Evolutionary conservation across 2,113 vertebrate species (phyloP), one percentile per base, ranked within the genome.

Genomic region (Halcyon senegalensis): DNA sequence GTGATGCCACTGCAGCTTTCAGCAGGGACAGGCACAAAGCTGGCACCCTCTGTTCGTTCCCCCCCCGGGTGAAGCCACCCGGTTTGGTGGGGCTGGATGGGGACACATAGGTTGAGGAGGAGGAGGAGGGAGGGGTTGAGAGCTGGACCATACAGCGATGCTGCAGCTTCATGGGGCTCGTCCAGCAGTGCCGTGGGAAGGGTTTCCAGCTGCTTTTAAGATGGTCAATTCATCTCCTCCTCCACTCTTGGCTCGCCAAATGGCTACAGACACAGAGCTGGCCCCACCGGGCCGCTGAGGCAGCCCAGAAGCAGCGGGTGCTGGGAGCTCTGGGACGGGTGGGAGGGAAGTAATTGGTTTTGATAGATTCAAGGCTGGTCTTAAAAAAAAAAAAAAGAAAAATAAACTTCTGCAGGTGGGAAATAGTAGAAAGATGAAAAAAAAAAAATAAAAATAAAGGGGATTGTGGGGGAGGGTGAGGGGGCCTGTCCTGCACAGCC

Each of bases 191-290:
- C 62, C 2, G 5, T 94, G 92, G 90, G 94, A 96, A 96, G 84
- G 4, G 44, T 90, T 96, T 82, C 76, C 90, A 96, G 92, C 76
- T 94, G 95, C 75, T 92, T 82, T 91, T 73, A 77, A 87, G 95
- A 90, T 78, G 80, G 60, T 97, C 56, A 4, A 2, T 76, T 72
- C 69, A 75, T 83, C 88, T 93, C 69, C 83, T 90, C 86, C 93
- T 89, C 92, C 31, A 30, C 88, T 90, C 87, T 83, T 58, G 55
- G 41, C 90, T 91, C 84, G 72, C 88, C 90, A 84, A 90, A 83
- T 39, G 76, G 96, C 83, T 84, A n/a, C 64, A 25, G 73, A 68
- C 88, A 64, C 73, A 35, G 56, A 68, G 51, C 43, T 13, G 60
- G 70, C 78, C 78, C 88, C 5, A 15, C 79, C 64, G 93, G 17